Evolutionary conservation across 1,140 invertebrate genomes (phyloP).

Genomic region (Druon quercuslanigerum): DNA sequence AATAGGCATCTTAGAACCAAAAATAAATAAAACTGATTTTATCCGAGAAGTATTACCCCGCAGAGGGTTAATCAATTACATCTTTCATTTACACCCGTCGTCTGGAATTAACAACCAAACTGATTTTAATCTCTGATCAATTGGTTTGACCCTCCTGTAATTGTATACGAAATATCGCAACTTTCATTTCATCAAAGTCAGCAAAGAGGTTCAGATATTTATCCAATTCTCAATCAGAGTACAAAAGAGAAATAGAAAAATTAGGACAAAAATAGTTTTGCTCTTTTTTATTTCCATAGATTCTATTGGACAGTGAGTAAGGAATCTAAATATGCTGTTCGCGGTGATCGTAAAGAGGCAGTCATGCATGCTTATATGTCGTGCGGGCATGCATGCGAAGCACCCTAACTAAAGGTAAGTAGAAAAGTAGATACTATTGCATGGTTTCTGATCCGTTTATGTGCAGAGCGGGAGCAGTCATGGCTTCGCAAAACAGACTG

Average conservation of each 20-base stretch:
- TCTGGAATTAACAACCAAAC: not conserved
- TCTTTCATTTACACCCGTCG: not conserved
- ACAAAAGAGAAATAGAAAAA: too few relatives aligned
- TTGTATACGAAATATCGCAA: not conserved
- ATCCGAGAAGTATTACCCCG: not conserved
- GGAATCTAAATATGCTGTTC: not conserved
- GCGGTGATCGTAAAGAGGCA: not conserved
- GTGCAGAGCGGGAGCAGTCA: constrained; percentile 54
- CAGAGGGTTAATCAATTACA: not conserved
- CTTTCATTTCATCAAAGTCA: not conserved
- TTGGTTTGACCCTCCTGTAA: not conserved
- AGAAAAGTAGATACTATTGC: constrained; percentile 74
- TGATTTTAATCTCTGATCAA: not conserved
- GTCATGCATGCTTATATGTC: constrained; percentile 28
- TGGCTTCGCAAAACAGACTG: constrained; percentile 62
- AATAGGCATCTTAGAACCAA: too few relatives aligned
- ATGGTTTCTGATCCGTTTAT: constrained; percentile 76
- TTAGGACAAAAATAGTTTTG: too few relatives aligned
- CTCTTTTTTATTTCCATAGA: too few relatives aligned
- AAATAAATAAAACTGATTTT: too few relatives aligned
- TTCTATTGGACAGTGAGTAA: too few relatives aligned
- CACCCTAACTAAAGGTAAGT: constrained; percentile 70
- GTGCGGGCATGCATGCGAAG: constrained; percentile 60
- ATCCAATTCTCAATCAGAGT: too few relatives aligned
- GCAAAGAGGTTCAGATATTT: too few relatives aligned